Conservation (phyloP, 2,797 vertebrate species). For the Crenichthys baileyi region DNA sequence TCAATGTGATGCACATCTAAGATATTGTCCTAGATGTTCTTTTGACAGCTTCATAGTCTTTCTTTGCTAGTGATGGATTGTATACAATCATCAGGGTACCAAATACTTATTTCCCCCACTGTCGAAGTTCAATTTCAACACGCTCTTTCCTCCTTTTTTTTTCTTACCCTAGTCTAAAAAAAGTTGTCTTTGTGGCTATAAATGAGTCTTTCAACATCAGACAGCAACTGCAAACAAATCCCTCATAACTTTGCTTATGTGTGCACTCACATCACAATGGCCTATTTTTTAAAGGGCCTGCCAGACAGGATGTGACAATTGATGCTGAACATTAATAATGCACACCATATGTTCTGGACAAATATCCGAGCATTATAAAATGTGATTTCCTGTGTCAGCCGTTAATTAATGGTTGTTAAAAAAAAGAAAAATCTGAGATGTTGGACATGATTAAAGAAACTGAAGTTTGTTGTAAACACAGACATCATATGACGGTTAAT, state of each 20-base stretch:
- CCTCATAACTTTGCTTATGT: slow-evolving; percentile 49
- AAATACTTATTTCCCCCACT: neutral
- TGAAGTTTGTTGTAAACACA: slow-evolving; percentile 68
- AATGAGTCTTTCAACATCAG: slow-evolving; percentile 37
- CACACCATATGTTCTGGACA: slow-evolving; percentile 76
- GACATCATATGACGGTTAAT: slow-evolving; percentile 55
- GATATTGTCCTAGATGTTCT: neutral
- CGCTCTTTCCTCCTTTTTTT: neutral
- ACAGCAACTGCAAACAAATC: slow-evolving; percentile 57
- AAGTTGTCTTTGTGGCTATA: slow-evolving; percentile 6
- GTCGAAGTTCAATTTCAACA: neutral
- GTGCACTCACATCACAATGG: slow-evolving; percentile 57
- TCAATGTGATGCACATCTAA: neutral
- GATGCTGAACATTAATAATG: slow-evolving; percentile 78
- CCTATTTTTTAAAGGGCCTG: slow-evolving; percentile 59
- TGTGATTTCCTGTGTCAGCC: slow-evolving; percentile 71
- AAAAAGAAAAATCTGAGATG: slow-evolving; percentile 71
- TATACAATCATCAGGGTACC: neutral
- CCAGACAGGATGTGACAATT: slow-evolving; percentile 67
- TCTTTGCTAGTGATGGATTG: neutral
- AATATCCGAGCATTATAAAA: slow-evolving; percentile 79
- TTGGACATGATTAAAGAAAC: slow-evolving; percentile 73
- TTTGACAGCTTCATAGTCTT: neutral
- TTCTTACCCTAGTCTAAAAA: neutral
- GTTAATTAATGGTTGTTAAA: slow-evolving; percentile 81